Base-by-base conservation (phyloP, 1,140 invertebrate species). In the Zeugodacus cucurbitae region DNA sequence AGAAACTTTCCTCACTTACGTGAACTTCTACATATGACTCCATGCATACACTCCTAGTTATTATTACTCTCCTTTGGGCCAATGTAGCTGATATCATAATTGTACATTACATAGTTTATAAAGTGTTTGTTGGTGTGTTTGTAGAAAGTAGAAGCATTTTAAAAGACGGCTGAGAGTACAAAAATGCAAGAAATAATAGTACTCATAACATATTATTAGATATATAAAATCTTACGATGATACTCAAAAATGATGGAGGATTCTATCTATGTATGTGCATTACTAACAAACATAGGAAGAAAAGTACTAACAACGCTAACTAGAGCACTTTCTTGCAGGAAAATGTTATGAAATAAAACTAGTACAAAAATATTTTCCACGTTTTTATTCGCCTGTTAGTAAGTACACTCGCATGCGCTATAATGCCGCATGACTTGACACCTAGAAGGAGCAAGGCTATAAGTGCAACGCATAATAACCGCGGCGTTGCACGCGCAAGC, bases 161-260 rank as follows among this genome's bases (percentile, higher is more conserved):
- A n/a, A n/a, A 22, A 48, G 6, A 41, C 37, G 10, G 5, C 26
- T 14, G n/a, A 6, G 34, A 6, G 70, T 20, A 74, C 37, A 64
- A 87, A 87, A 87, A 22, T 87, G 86, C 86, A 29, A 48, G 37
- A 34, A 67, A 67, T 87, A 59, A 59, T 22, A 34, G 6, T n/a
- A 67, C 59, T 87, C n/a, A 64, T 87, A 37, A 44, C 86, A 87
- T 59, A n/a, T 67, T 67, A 44, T 86, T 86, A 86, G 64, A 64
- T 41, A 48, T 54, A 87, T 87, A 67, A 67, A 87, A 87, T 87
- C 67, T 87, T 87, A 67, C 57, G 59, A 44, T 67, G n/a, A 59
- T 14, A 82, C 74, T 82, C 37, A 48, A 48, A 82, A 26, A 29
- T 82, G 74, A 82, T 26, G 41, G n/a, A 82, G 41, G 34, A 22